These are phyloP conservation scores for Masnerella sp. DNA, from an alignment of 2,888 invertebrate genomes.

Conservation along the genomic window DNA sequence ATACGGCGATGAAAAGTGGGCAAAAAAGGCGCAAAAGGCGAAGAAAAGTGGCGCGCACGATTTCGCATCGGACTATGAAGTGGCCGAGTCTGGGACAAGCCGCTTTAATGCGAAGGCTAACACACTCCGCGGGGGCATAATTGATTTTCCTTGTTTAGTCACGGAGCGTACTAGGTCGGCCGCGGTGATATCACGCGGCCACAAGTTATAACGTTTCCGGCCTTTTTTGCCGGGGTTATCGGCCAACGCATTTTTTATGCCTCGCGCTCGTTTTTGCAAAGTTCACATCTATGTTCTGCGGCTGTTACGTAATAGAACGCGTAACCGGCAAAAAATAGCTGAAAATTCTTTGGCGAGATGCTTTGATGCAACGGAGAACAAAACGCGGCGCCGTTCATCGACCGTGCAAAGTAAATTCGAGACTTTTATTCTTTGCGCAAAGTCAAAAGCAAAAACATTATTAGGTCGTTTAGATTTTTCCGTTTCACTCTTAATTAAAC, in stretches of 20 bases:
- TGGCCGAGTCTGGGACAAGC: conserved; percentile 12
- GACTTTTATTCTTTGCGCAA: neutral
- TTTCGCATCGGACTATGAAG: conserved; percentile 26
- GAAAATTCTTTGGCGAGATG: conserved; percentile 20
- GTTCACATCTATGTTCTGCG: conserved; percentile 27
- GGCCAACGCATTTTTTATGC: conserved; percentile 22
- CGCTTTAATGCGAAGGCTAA: conserved; percentile 22
- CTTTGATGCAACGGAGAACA: conserved; percentile 1
- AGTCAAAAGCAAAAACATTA: neutral
- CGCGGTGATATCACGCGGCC: conserved; percentile 19
- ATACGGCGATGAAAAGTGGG: conserved; percentile 68
- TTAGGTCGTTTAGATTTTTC: conserved; percentile 3
- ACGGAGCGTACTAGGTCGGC: conserved; percentile 27
- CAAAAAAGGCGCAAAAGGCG: conserved; percentile 19
- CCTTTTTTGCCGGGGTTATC: conserved; percentile 40
- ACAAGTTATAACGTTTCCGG: conserved; percentile 41
- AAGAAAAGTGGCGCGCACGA: conserved; percentile 28
- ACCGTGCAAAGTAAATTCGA: conserved; percentile 6
- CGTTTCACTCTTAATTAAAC: conserved; percentile 27
- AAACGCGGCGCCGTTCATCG: too few species aligned
- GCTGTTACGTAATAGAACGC: conserved; percentile 25
- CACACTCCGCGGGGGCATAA: conserved; percentile 51
- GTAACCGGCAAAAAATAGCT: conserved; percentile 16
- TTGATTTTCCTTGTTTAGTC: conserved; percentile 58
- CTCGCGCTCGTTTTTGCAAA: conserved; percentile 37